Conservation (phyloP, 2,113 vertebrate genomes). For the Panurus biarmicus region DNA sequence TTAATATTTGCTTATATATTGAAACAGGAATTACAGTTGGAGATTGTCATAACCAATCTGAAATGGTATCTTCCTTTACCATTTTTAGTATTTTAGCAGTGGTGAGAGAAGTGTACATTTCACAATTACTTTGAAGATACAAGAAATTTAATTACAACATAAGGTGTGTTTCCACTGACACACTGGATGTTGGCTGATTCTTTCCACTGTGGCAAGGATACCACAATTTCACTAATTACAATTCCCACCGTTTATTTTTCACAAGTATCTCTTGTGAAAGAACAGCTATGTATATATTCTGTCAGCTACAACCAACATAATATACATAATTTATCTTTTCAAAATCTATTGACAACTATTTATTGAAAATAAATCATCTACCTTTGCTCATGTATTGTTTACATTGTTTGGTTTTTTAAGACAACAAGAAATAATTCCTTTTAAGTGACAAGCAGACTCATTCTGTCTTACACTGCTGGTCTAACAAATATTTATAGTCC, state of each 20-base stretch:
- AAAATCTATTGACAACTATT: neutral
- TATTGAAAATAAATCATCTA: neutral
- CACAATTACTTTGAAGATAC: neutral
- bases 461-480: neutral
- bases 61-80: neutral
- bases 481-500: neutral
- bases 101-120: neutral
- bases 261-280: neutral
- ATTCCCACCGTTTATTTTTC: neutral
- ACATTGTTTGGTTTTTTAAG: neutral
- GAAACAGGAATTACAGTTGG: neutral
- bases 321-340: neutral
- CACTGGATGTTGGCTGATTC: neutral
- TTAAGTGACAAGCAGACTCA: neutral
- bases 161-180: neutral
- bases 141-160: neutral
- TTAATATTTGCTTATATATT: neutral
- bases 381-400: neutral
- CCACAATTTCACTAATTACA: neutral
- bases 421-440: neutral
- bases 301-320: neutral
- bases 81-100: neutral
- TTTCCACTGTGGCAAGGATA: neutral
- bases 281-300: neutral
- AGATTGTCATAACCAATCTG: neutral